Base-by-base conservation (phyloP, 2,888 invertebrate genomes). In the Tinea pellionella region DNA sequence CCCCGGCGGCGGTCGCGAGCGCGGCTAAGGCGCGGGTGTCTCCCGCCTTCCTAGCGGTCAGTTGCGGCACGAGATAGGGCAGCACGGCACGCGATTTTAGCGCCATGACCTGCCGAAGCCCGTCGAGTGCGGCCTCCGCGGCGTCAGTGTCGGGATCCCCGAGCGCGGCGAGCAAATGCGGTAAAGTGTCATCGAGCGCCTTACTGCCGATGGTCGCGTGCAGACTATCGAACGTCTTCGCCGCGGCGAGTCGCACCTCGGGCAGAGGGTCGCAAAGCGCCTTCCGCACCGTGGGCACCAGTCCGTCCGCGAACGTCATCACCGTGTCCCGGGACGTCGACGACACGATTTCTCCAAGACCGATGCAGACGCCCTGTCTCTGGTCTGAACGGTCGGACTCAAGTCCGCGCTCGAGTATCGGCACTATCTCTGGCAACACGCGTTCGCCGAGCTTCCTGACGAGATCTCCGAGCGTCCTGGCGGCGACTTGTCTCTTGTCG, bases 301-400 rank as follows among this genome's bases (percentile, higher is more conserved):
- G 70, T 51, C 86, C 86, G 63, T 86, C 86, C 1, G 86, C 63
- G 69, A 86, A 86, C 68, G 95, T 94, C 51, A 97, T 87, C 57
- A 97, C 96, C 92, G 96, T 96, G 71, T 99, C 99, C 68, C 93
- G 92, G 61, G 96, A 97, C 3, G 98, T 99, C 59, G 98, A 97
- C 4, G 94, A 93, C 93, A 99, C 97, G 71, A 99, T 99, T 89
- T 99, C 99, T 0, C 97, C 96, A 32, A 99, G 90, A 0, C 98
- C 99, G 74, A 99, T 97, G 79, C 99, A 99, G 8, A 99, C 99
- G 65, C 99, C 99, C 83, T 99, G 98, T 13, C 99, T 89, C 87
- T 99, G 97, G 84, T 99, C 98, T 0, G 97, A 89, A 65, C 95
- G 93, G 56, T 95, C 94, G 0, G 97, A 97, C 68, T 94, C 93